Conservation (phyloP, 2,888 invertebrate species). For the Ecliptopera silaceata region DNA sequence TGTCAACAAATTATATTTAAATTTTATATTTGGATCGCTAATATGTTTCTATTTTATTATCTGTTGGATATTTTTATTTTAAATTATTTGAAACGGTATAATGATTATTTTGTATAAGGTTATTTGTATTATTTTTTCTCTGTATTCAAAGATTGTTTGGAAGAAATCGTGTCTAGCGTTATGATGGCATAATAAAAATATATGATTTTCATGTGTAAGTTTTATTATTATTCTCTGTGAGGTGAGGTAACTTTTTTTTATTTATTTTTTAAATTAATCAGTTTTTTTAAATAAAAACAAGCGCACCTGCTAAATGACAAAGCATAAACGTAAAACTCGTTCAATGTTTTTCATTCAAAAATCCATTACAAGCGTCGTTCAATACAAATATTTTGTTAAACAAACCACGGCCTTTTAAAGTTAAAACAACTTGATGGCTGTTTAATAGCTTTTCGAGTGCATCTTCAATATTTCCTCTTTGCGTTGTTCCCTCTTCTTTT, state of each 20-base stretch:
- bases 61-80: not conserved
- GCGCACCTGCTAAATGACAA: too few species aligned
- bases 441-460: constrained; percentile 39
- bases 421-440: constrained; percentile 29
- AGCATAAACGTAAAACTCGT: not conserved
- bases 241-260: too few species aligned
- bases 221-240: too few species aligned
- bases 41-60: constrained; percentile 14
- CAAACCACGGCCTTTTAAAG: constrained; percentile 21
- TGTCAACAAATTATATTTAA: constrained; percentile 35
- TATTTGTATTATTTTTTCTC: too few species aligned
- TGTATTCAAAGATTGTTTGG: too few species aligned
- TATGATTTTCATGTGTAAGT: too few species aligned
- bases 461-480: constrained; percentile 36
- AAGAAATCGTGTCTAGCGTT: too few species aligned
- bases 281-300: too few species aligned
- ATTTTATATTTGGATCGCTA: constrained; percentile 24
- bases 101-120: too few species aligned
- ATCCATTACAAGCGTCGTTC: not conserved
- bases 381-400: constrained; percentile 8
- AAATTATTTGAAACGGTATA: too few species aligned
- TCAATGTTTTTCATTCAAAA: not conserved
- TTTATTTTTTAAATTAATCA: too few species aligned
- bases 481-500: constrained; percentile 24
- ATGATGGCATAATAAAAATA: too few species aligned